Base-by-base conservation (phyloP, 2,888 invertebrate species). In the Petrolisthes manimaculis region DNA sequence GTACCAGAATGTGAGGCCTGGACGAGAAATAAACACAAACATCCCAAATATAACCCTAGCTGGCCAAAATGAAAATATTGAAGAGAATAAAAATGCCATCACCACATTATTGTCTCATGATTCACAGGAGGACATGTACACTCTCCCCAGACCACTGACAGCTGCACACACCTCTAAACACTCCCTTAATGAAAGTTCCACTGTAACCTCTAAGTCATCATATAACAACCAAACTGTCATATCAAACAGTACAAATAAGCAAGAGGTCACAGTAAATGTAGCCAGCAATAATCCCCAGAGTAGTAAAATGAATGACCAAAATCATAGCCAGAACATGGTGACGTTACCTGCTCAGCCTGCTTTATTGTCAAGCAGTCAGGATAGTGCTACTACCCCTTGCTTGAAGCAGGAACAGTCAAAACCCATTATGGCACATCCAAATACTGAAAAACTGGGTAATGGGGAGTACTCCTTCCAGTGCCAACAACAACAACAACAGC, bases 1-100 rank as follows among this genome's bases (percentile, higher is more conserved):
- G 51, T 86, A 86, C 61, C 75, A 86, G 37, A 86, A 82, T 82
- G 77, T 77, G 1, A 54, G 77, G 53, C 24, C 4, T 24, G 71
- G 69, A 14, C 51, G 14, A 69, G 21, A 54, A 24, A 12, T 24
- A 3, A 67, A 81, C 67, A 5, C 21, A 4, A 24, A 81, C 6
- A 37, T 21, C 24, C 18, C 74, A 53, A 21, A 71, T n/a, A 71
- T 14, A 21, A n/a, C 74, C n/a, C 5, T n/a, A 54, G 54, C 37
- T 56, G 51, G 8, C n/a, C 77, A 24, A n/a, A 61, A 54, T 5
- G 37, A 5, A 21, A 37, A 75, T 81, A 54, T 81, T 18, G 67
- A 67, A 14, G 18, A 67, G 67, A 81, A 67, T 54, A 37, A 67
- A 54, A 81, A 67, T 12, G 56, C 21, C 8, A n/a, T 4, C 14